Conservation (phyloP, 92 coral and sea anemone genomes). For the Paragorgia papillata region DNA sequence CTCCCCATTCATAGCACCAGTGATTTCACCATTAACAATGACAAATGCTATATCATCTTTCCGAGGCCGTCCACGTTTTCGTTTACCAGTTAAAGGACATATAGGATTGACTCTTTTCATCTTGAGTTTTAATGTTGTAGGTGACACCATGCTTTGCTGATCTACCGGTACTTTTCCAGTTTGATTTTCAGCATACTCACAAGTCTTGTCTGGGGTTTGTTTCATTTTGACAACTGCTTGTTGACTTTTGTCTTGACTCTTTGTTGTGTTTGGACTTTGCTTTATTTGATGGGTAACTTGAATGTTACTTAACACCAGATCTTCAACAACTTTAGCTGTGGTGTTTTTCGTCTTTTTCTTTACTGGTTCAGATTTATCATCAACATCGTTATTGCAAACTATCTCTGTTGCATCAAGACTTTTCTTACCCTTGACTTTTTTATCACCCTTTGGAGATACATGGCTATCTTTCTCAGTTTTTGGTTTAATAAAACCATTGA, state of each 20-base stretch:
- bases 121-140: conserved; percentile 74
- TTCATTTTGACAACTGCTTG: conserved; percentile 1
- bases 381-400: background rate
- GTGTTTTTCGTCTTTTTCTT: background rate
- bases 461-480: background rate
- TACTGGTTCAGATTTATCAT: background rate
- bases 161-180: conserved; percentile 23
- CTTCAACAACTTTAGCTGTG: background rate
- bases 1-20: background rate
- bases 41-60: conserved; percentile 70
- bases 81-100: conserved; percentile 57
- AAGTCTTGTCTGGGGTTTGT: conserved; percentile 5
- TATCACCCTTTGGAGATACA: background rate
- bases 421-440: background rate
- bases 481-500: background rate
- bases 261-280: too few relatives aligned
- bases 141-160: conserved; percentile 36
- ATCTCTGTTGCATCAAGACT: background rate
- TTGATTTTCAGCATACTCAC: conserved; percentile 1
- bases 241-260: background rate
- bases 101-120: conserved; percentile 74
- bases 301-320: background rate
- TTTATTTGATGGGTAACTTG: too few relatives aligned
- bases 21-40: conserved; percentile 68
- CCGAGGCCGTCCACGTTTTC: conserved; percentile 76